These are phyloP conservation scores for Archivesica marissinica DNA, from an alignment of 1,140 invertebrate genomes.

Conservation along the genomic window DNA sequence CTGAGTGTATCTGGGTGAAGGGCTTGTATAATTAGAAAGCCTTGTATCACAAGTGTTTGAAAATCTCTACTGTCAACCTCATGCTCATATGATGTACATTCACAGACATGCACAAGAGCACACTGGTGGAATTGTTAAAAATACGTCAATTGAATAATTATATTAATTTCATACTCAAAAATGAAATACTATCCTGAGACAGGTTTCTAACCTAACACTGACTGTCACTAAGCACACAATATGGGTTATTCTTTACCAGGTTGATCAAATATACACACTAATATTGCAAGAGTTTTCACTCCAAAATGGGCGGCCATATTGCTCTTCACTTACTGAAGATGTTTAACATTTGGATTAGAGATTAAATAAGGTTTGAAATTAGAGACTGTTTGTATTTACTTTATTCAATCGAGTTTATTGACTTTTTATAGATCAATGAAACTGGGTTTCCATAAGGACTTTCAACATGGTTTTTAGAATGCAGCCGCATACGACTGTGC, in stretches of 20 bases:
- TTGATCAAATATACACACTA: not conserved
- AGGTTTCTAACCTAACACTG: constrained; percentile 27
- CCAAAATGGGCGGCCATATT: constrained; percentile 35
- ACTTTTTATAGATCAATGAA: constrained; percentile 31
- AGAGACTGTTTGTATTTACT: constrained; percentile 49
- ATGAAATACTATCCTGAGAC: not conserved
- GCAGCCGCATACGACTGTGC: too few relatives aligned
- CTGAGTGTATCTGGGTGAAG: too few relatives aligned
- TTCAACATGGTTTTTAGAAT: not conserved
- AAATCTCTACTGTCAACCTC: not conserved
- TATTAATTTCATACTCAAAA: constrained; percentile 28
- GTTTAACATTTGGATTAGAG: constrained; percentile 54
- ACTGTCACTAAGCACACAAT: constrained; percentile 12
- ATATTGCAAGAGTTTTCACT: not conserved
- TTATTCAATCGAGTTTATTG: constrained; percentile 41
- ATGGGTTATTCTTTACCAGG: not conserved
- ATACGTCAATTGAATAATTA: constrained; percentile 13
- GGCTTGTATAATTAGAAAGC: too few relatives aligned
- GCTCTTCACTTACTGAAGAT: constrained; percentile 43
- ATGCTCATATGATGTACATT: not conserved
- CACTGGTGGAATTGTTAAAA: not conserved
- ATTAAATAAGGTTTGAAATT: constrained; percentile 42
- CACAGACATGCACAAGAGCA: not conserved
- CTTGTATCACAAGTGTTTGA: not conserved
- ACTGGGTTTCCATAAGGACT: not conserved